Evolutionary conservation across 1,140 invertebrate species (phyloP).

Genomic region (Sogatella furcifera): DNA sequence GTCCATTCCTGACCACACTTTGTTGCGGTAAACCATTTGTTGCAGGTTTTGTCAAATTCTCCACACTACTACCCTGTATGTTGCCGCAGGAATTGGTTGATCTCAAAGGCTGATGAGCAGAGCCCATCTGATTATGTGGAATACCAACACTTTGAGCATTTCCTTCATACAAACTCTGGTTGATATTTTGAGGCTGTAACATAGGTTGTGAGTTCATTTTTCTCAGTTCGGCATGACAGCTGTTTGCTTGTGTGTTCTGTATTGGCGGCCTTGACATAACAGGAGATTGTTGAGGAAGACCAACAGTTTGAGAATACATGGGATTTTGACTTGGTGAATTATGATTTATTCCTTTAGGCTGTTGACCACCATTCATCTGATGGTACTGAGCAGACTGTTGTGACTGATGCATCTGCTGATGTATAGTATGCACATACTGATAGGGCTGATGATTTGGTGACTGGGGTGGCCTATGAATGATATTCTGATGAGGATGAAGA

Average conservation of each 20-base stretch:
- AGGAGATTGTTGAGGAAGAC: constrained; percentile 6
- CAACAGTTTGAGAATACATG: background rate
- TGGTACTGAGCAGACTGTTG: background rate
- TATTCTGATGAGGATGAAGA: constrained; percentile 9
- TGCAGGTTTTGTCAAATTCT: no score
- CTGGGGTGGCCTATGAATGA: background rate
- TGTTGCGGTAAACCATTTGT: no score
- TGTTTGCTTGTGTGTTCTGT: background rate
- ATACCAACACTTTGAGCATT: background rate
- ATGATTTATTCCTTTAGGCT: background rate
- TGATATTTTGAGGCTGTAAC: background rate
- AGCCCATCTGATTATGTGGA: no score
- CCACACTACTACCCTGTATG: no score
- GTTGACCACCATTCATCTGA: background rate
- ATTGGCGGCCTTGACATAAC: background rate
- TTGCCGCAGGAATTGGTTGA: background rate
- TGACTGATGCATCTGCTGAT: background rate
- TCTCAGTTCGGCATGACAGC: background rate
- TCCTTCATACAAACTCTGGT: background rate
- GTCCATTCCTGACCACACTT: constrained; percentile 4
- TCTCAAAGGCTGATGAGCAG: background rate
- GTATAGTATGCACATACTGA: background rate
- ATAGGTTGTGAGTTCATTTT: background rate
- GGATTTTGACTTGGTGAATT: background rate
- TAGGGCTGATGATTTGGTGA: background rate